Evolutionary conservation across 2,888 invertebrate genomes (phyloP).

Genomic region (Drosophila ustulata): DNA sequence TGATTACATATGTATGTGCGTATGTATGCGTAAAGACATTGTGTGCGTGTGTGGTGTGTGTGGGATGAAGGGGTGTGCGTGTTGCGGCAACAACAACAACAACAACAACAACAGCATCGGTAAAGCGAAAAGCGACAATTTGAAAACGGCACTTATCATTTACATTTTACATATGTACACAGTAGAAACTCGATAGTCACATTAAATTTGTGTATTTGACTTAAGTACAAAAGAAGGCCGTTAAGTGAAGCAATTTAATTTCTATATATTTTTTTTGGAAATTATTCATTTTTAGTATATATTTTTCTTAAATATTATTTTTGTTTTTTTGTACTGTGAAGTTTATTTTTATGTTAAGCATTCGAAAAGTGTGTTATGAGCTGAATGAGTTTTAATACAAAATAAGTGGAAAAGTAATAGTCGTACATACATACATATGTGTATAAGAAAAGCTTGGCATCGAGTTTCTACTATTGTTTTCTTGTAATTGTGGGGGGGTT

Average conservation of each 20-base stretch:
- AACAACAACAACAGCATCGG: conserved; percentile 43
- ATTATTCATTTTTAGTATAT: no score
- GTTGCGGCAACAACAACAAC: conserved; percentile 44
- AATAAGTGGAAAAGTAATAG: no score
- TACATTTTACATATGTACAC: neutral
- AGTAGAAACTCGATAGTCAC: neutral
- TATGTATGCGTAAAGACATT: neutral
- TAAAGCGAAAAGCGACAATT: conserved; percentile 25
- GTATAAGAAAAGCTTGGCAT: no score
- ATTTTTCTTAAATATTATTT: neutral
- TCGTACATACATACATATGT: no score
- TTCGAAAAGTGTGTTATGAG: no score
- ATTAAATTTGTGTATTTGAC: no score
- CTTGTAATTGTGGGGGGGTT: neutral
- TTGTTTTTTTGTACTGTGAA: neutral
- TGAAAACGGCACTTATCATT: conserved; percentile 30
- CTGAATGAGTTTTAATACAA: no score
- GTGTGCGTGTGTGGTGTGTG: neutral
- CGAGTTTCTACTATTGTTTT: neutral
- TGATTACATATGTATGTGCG: conserved; percentile 38
- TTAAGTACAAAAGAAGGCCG: neutral
- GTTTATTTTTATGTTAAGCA: no score
- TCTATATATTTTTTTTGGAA: neutral
- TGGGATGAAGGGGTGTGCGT: conserved; percentile 2
- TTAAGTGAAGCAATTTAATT: neutral